Base-by-base conservation (phyloP, 2,888 invertebrate genomes). In the Noctua janthe region DNA sequence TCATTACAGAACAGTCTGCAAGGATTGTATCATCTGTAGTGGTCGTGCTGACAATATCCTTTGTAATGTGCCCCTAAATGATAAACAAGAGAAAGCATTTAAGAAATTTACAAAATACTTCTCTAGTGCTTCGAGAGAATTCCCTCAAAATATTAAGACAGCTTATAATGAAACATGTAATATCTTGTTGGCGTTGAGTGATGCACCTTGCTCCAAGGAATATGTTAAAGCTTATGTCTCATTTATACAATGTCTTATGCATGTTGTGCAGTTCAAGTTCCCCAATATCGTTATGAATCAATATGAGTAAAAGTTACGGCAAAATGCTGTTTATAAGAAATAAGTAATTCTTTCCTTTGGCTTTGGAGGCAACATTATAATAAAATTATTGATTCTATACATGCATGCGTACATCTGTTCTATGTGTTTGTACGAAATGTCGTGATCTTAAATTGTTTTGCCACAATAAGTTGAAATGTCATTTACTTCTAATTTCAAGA, bases 1-100 rank as follows among this genome's bases (percentile, higher is more conserved):
- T 2, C 13, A 51, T 43, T 75, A 75, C 56, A 81, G 74, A 81
- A 74, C 11, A 3, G 67, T 85, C 17, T 83, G 83, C 67, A 71
- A 62, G 23, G 73, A 80, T 54, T 84, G 83, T n/a, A n/a, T 74
- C 11, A 43, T 83, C 47, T 83, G 82, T n/a, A 35, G 67, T 5
- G 83, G 59, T 15, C 35, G 83, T 5, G 81, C 54, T 43, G 71
- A 81, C 17, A 29, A 74, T 17, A 29, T 54, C 10, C 23, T n/a
- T 2, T 39, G 20, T 0, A 51, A 4, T 8, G 11, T 59, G 4
- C 2, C 15, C 17, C 15, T 82, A 13, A 74, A 59, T 23, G 47
- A 74, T 3, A 2, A 70, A 54, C 73, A 83, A 78, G 29, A 10
- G 23, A 74, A 64, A 80, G 71, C 74, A 0, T 66, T 0, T 23